Conservation (phyloP, 1,140 invertebrate genomes). For the Diabrotica undecimpunctata region DNA sequence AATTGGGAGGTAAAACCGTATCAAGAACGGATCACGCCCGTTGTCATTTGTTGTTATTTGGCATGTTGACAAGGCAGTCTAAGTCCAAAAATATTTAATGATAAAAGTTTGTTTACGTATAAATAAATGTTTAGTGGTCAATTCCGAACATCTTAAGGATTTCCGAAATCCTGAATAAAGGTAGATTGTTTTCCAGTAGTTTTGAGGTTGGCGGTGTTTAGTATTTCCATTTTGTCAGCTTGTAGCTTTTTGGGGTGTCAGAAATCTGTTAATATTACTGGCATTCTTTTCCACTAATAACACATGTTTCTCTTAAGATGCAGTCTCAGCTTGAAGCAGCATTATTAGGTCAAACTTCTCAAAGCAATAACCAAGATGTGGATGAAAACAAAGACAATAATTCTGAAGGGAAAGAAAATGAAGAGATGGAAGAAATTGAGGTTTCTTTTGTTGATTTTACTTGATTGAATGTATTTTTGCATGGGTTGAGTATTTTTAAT, state of each 20-base stretch:
- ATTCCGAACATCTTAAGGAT: neutral
- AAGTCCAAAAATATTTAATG: neutral
- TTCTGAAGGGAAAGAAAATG: constrained; percentile 55
- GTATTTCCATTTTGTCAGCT: constrained; percentile 13
- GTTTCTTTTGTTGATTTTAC: constrained; percentile 40
- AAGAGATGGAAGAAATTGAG: constrained; percentile 57
- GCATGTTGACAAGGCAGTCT: neutral
- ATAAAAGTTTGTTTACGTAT: neutral
- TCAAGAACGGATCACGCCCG: neutral
- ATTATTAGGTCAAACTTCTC: constrained; percentile 44
- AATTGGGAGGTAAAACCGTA: neutral
- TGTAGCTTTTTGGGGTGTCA: constrained; percentile 15
- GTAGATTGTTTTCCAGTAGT: neutral
- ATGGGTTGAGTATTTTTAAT: constrained; percentile 7
- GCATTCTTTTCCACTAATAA: constrained; percentile 19
- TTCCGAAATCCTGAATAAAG: neutral
- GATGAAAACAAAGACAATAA: constrained; percentile 42
- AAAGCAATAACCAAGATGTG: constrained; percentile 38
- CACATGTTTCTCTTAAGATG: constrained; percentile 39
- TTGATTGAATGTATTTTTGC: constrained; percentile 11
- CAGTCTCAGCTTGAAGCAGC: constrained; percentile 47
- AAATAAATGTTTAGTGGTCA: neutral
- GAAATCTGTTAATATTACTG: constrained; percentile 14
- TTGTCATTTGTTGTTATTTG: constrained; percentile 1
- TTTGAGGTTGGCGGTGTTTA: constrained; percentile 11